Evolutionary conservation across 2,888 invertebrate species (phyloP).

Genomic region (Cybosia mesomella): DNA sequence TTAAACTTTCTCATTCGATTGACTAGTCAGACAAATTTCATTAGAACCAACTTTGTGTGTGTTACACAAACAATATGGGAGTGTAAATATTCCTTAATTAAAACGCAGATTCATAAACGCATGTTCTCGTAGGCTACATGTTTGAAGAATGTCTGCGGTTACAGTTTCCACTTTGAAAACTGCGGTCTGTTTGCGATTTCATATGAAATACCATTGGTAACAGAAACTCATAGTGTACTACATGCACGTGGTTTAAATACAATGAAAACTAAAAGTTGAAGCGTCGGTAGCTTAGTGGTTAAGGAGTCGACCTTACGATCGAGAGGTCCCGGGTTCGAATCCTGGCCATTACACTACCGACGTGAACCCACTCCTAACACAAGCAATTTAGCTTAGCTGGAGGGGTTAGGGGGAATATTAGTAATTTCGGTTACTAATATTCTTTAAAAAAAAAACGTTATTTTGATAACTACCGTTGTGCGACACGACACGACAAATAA

Average conservation of each 20-base stretch:
- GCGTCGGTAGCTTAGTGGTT: too few species aligned
- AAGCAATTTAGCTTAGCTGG: too few species aligned
- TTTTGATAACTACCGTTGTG: too few species aligned
- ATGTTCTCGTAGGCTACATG: constrained; percentile 19
- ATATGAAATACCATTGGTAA: constrained; percentile 36
- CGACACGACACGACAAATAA: too few species aligned
- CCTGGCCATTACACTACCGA: too few species aligned
- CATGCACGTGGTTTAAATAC: background rate
- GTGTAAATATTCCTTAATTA: constrained; percentile 58
- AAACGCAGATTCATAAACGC: constrained; percentile 44
- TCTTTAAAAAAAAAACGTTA: too few species aligned
- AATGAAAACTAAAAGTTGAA: too few species aligned
- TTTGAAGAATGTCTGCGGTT: constrained; percentile 44
- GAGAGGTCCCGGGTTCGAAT: too few species aligned
- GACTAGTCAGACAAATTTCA: constrained; percentile 48
- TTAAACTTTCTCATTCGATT: constrained; percentile 37
- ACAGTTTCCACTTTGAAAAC: constrained; percentile 35
- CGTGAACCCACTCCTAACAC: too few species aligned
- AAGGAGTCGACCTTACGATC: too few species aligned
- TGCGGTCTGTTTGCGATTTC: constrained; percentile 32
- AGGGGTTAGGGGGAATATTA: too few species aligned
- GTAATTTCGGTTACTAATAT: too few species aligned
- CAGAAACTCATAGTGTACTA: background rate
- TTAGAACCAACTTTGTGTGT: constrained; percentile 50
- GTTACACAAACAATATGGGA: constrained; percentile 47